A percentile compares a stretch with the other conserved stretches of the same genome.
These are phyloP conservation scores for Perognathus longimembris DNA, from an alignment of 2,113 vertebrate species.

Conservation along the genomic window DNA sequence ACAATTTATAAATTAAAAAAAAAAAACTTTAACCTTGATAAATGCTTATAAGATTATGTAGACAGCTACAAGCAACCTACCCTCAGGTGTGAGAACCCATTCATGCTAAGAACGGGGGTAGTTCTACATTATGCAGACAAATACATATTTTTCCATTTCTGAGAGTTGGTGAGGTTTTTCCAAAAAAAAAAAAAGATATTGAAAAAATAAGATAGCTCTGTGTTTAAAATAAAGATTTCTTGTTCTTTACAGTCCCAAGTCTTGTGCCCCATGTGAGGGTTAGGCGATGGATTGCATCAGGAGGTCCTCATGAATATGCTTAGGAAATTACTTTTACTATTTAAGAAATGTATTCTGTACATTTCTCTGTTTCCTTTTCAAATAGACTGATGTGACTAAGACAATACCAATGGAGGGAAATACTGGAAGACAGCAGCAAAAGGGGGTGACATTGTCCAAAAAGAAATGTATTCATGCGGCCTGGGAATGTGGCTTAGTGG, in stretches of 20 bases:
- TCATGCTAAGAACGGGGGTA: neutral
- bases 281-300: neutral
- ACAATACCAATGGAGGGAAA: neutral
- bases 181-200: neutral
- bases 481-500: no score
- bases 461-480: no score
- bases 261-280: neutral
- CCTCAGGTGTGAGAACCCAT: neutral
- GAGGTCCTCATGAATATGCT: neutral
- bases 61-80: neutral
- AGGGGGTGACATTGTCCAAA: no score
- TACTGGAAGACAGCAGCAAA: no score
- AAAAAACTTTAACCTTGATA: constrained; percentile 10
- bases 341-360: neutral
- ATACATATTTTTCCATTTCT: neutral
- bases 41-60: neutral
- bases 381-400: neutral
- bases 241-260: no score
- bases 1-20: no score
- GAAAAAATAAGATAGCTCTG: neutral
- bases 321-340: neutral
- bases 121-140: constrained; percentile 10
- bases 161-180: neutral
- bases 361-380: neutral
- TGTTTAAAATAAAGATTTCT: constrained; percentile 2